Evolutionary conservation across 2,113 vertebrate genomes (phyloP).

Genomic region (Australoheros scitulus): DNA sequence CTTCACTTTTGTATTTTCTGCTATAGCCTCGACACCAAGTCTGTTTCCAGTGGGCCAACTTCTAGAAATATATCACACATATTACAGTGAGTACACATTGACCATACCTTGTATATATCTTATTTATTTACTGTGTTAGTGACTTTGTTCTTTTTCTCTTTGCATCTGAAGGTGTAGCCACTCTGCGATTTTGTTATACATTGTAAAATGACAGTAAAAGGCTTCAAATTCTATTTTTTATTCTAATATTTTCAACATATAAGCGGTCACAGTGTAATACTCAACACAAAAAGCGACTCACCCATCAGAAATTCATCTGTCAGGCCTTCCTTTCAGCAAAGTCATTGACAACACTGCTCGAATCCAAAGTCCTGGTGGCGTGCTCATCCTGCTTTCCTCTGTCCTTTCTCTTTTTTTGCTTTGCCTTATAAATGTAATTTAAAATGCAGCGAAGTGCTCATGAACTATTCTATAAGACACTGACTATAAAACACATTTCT

Average conservation of each 20-base stretch:
- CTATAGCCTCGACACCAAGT: not conserved
- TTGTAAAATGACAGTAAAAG: not conserved
- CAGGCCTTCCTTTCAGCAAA: not conserved
- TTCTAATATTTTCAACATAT: not conserved
- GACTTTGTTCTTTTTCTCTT: not conserved
- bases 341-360: too few species aligned
- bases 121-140: not conserved
- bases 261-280: not conserved
- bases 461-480: too few species aligned
- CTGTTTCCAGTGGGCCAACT: not conserved
- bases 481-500: too few species aligned
- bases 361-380: too few species aligned
- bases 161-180: not conserved
- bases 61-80: not conserved
- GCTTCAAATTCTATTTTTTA: not conserved
- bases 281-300: not conserved
- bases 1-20: slow-evolving; percentile 17
- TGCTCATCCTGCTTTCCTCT: too few species aligned
- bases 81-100: not conserved
- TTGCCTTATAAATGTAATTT: too few species aligned
- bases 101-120: not conserved
- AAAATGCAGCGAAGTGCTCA: too few species aligned
- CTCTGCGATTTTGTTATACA: not conserved
- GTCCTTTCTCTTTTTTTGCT: too few species aligned
- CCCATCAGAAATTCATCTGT: not conserved